A percentile compares a stretch with the other conserved stretches of the same genome.
Evolutionary conservation across 53 echinoderm and acorn worm genomes (phyloP).

Genomic region (Patiria pectinifera): DNA sequence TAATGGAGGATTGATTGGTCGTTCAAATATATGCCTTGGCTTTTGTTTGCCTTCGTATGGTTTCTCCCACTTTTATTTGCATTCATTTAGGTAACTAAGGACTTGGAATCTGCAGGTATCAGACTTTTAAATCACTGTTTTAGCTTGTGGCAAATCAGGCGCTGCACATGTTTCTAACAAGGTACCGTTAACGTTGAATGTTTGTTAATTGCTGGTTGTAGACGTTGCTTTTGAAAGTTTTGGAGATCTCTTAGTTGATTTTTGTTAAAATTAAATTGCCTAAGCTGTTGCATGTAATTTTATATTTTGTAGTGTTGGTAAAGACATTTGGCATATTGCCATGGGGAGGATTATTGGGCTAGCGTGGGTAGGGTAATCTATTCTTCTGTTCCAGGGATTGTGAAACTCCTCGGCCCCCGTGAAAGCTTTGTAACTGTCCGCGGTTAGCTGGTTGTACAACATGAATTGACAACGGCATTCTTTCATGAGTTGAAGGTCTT

Average conservation of each 20-base stretch:
- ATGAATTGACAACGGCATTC: not conserved
- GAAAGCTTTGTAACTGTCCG: not conserved
- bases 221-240: not conserved
- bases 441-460: not conserved
- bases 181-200: not conserved
- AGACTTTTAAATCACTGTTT: not conserved
- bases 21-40: not conserved
- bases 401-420: not conserved
- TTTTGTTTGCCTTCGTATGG: conserved; percentile 3
- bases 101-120: not conserved
- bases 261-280: too few relatives aligned
- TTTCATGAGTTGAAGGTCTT: not conserved
- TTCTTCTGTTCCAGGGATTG: conserved; percentile 9
- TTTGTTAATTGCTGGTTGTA: not conserved
- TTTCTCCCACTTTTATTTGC: conserved; percentile 31
- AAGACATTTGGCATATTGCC: not conserved
- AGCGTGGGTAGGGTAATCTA: conserved; percentile 8
- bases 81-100: conserved; percentile 13
- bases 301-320: too few relatives aligned
- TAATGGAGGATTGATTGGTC: not conserved
- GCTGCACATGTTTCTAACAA: not conserved
- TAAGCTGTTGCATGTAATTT: too few relatives aligned
- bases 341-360: not conserved
- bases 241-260: too few relatives aligned
- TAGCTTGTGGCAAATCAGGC: not conserved